Evolutionary conservation across 2,888 invertebrate species (phyloP).

Genomic region (Epirrhoe tristata): DNA sequence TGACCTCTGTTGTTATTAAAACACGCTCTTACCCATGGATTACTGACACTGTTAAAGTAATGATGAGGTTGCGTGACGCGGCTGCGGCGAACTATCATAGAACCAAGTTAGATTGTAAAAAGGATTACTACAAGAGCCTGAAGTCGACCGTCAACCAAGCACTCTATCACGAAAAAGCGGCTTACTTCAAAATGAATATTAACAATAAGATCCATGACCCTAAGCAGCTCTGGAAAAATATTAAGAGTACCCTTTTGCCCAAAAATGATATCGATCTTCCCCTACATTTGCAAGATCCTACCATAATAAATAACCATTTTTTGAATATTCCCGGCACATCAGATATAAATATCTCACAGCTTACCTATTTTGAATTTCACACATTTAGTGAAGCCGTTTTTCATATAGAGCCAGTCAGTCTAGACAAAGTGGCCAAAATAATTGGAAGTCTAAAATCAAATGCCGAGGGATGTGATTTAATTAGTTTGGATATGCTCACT

Average conservation of each 20-base stretch:
- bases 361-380: slow-evolving; percentile 3
- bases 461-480: slow-evolving; percentile 9
- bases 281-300: slow-evolving; percentile 6
- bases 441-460: slow-evolving; percentile 16
- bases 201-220: slow-evolving; percentile 11
- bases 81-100: slow-evolving; percentile 17
- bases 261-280: slow-evolving; percentile 14
- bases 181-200: slow-evolving; percentile 14
- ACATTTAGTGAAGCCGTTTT: slow-evolving; percentile 6
- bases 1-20: slow-evolving; percentile 6
- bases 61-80: slow-evolving; percentile 22
- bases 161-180: slow-evolving; percentile 16
- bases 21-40: slow-evolving; percentile 18
- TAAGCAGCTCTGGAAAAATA: slow-evolving; percentile 17
- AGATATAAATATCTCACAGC: neutral
- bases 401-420: slow-evolving; percentile 7
- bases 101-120: slow-evolving; percentile 3
- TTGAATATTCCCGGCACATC: slow-evolving; percentile 11
- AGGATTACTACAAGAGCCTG: slow-evolving; percentile 11
- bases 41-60: slow-evolving; percentile 6
- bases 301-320: slow-evolving; percentile 17
- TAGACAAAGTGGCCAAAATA: neutral
- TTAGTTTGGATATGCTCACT: slow-evolving; percentile 13
- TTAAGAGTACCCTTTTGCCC: slow-evolving; percentile 12
- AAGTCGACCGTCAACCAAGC: slow-evolving; percentile 19